phyloP scores from a whole-genome alignment of 2,888 invertebrate species.

The Lacanobia oleracea region DNA sequence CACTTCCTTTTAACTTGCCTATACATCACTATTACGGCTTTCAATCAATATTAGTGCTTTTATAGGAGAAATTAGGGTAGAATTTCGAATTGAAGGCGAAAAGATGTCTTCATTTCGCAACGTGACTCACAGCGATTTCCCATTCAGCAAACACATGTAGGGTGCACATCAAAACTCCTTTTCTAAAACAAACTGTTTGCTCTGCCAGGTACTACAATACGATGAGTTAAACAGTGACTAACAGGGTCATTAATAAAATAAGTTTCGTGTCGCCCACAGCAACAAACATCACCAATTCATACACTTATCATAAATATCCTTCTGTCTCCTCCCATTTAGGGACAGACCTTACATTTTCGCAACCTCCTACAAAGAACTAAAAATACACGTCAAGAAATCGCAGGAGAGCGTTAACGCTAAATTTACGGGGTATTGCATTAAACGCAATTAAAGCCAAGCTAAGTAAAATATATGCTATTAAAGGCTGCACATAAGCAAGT shows the following conservation, averaged over 20 bases:
- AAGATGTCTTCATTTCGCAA: background rate
- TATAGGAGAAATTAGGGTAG: background rate
- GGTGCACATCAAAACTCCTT: background rate
- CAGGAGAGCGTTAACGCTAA: constrained; percentile 28
- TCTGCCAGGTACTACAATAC: background rate
- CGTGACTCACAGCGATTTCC: constrained; percentile 11
- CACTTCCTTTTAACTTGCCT: constrained; percentile 44
- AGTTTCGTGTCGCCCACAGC: constrained; percentile 30
- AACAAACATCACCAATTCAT: background rate
- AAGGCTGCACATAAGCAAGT: constrained; percentile 53
- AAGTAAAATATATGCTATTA: constrained; percentile 58
- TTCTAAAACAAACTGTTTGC: constrained; percentile 6
- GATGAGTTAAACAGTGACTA: constrained; percentile 1
- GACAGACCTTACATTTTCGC: constrained; percentile 2
- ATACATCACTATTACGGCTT: constrained; percentile 33
- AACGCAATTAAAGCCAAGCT: constrained; percentile 47
- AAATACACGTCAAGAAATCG: constrained; percentile 41
- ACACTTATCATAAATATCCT: constrained; percentile 36
- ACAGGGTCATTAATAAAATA: constrained; percentile 36
- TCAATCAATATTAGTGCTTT: constrained; percentile 31
- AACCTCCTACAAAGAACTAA: background rate
- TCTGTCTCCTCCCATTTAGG: constrained; percentile 7
- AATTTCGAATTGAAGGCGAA: background rate
- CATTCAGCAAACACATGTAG: background rate
- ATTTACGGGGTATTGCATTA: constrained; percentile 48